Evolutionary conservation across 2,113 vertebrate genomes (phyloP), one percentile per base, ranked within the genome.

Genomic region (Salvelinus fontinalis): DNA sequence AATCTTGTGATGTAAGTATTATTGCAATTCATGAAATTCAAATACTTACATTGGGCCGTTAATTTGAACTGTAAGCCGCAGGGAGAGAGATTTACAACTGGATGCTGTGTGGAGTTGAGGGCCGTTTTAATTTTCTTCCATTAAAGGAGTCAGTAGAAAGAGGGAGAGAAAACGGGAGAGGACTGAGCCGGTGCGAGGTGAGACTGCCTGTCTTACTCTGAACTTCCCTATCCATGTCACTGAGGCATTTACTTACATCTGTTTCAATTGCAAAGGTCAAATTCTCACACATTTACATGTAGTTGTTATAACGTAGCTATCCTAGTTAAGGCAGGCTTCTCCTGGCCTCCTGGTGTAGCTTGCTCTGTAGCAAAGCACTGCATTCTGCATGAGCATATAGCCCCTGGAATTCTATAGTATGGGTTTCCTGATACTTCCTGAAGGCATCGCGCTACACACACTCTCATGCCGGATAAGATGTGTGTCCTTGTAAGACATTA

Each of bases 11-110:
- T 97, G 95, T 97, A 97, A 97, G 96, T 96, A 96, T 97, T 97
- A 96, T 96, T 97, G 96, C 95, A 96, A 98, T 98, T 98, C 96
- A 97, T 97, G 96, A 96, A 96, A 97, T 97, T 97, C 95, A 95
- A 95, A 97, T 95, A 95, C 95, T 96, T 96, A 95, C 94, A 94
- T 95, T 84, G 86, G 94, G 94, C 95, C 94, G 95, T 98, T 97
- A 95, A 96, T 96, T 97, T 97, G 94, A 95, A 94, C 94, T 94
- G 95, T 96, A 95, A 96, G 95, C 95, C 95, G 95, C 95, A 93
- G 95, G 95, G 95, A 95, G 95, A 95, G 9, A 97, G 95, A 98
- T 97, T 97, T 97, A 96, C 95, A 95, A 95, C 93, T 54, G 3
- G 16, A 54, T 54, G 51, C 51, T 16, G 51, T 18, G 16, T 54